These are phyloP conservation scores for Gnathonemus echidnorhynchus DNA, from an alignment of 2,113 vertebrate species.

Conservation along the genomic window DNA sequence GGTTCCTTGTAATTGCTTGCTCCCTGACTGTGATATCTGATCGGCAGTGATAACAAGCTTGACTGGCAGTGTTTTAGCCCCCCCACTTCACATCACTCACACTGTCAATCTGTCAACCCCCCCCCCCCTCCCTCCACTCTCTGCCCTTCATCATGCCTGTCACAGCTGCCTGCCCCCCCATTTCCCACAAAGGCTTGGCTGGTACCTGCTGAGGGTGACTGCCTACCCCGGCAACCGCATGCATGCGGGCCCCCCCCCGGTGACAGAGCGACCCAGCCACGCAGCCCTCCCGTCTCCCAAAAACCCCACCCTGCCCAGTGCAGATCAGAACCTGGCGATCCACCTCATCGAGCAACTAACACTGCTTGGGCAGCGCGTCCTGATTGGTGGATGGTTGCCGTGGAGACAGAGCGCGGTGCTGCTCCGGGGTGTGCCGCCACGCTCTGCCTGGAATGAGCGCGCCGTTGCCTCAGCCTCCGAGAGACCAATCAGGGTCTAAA, in stretches of 20 bases:
- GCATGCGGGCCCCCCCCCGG: background rate
- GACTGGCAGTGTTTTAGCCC: background rate
- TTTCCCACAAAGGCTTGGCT: background rate
- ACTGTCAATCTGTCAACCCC: background rate
- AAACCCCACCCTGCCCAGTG: background rate
- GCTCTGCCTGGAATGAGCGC: conserved; percentile 4
- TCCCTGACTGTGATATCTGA: background rate
- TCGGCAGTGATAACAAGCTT: background rate
- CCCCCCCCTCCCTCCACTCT: background rate
- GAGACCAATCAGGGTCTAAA: conserved; percentile 45
- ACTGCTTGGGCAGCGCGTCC: background rate
- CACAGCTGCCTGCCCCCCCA: background rate
- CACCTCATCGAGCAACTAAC: background rate
- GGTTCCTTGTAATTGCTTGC: background rate
- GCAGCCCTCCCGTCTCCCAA: background rate
- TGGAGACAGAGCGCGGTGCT: conserved; percentile 20
- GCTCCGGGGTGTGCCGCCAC: conserved; percentile 10
- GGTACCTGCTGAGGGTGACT: background rate
- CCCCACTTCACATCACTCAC: background rate
- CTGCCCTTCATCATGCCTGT: background rate
- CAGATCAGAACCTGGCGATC: background rate
- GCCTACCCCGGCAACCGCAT: background rate
- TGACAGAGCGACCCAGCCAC: background rate
- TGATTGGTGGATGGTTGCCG: conserved; percentile 19
- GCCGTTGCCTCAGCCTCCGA: background rate